Percentiles rank a stretch among this genome's conserved stretches.
phyloP scores from a whole-genome alignment of 2,113 vertebrate genomes.

The Casuarius casuarius region DNA sequence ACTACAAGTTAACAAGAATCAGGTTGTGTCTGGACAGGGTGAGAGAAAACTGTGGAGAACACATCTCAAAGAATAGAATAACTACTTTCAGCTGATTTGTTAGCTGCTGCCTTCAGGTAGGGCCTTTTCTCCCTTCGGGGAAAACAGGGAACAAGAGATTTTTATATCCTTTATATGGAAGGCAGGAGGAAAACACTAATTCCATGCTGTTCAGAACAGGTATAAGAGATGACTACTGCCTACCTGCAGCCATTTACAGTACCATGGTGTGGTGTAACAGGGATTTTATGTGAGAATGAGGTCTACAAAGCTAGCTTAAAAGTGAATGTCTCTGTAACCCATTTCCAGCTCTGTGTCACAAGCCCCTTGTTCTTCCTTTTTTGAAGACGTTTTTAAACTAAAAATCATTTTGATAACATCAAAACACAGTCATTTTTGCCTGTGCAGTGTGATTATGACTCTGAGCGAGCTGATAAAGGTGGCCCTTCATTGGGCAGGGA shows the following conservation, averaged over 20 bases:
- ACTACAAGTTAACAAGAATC: rapidly evolving
- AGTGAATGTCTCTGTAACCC: neutral
- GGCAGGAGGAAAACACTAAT: neutral
- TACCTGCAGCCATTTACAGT: neutral
- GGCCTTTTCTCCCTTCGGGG: neutral
- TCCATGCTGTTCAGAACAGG: neutral
- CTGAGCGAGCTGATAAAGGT: neutral
- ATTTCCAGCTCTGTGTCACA: neutral
- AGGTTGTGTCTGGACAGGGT: neutral
- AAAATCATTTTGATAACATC: neutral
- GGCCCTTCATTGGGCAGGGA: neutral
- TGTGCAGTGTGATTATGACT: neutral
- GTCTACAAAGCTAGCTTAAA: neutral
- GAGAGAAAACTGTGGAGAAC: neutral
- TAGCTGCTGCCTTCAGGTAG: neutral
- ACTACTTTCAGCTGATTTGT: neutral
- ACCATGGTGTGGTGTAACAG: neutral
- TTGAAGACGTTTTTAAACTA: neutral
- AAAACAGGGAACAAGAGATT: neutral
- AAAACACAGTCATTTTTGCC: neutral
- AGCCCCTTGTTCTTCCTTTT: neutral
- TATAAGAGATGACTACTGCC: neutral
- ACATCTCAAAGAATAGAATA: neutral
- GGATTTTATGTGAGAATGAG: neutral
- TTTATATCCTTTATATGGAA: neutral